These are phyloP conservation scores for Drosophila ambigua DNA, from an alignment of 1,140 invertebrate species.

Conservation along the genomic window DNA sequence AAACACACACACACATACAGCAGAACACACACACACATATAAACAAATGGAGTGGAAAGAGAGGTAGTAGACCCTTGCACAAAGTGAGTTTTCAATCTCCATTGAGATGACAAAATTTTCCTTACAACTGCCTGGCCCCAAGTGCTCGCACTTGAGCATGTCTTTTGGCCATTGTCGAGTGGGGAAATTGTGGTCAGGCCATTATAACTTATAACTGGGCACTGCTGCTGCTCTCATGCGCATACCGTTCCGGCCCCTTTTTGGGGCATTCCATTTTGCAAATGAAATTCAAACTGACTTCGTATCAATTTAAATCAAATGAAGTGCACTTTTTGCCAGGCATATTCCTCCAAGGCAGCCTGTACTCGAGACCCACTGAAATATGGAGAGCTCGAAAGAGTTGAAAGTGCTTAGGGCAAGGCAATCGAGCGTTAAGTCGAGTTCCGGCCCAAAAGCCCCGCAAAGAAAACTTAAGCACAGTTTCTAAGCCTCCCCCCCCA, in stretches of 20 bases:
- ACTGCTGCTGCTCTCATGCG: constrained; percentile 1
- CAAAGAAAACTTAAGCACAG: constrained; percentile 63
- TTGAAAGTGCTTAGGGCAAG: constrained; percentile 31
- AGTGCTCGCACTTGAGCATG: constrained; percentile 67
- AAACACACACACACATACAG: neutral
- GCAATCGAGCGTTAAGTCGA: constrained; percentile 69
- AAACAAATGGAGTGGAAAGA: no score
- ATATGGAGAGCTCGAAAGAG: constrained; percentile 49
- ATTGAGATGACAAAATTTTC: constrained; percentile 70
- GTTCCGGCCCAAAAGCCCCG: constrained; percentile 42
- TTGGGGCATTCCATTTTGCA: constrained; percentile 60
- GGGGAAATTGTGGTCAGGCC: constrained; percentile 77
- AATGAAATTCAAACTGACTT: constrained; percentile 76
- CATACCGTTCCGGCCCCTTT: neutral
- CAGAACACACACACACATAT: neutral
- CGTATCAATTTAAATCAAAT: constrained; percentile 81
- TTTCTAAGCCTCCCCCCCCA: constrained; percentile 20
- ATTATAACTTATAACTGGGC: constrained; percentile 72
- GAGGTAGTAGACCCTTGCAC: constrained; percentile 10
- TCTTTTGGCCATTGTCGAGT: constrained; percentile 73
- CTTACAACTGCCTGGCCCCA: constrained; percentile 51
- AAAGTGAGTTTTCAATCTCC: constrained; percentile 51
- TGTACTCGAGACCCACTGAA: constrained; percentile 39
- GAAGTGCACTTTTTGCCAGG: constrained; percentile 70
- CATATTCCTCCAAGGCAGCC: neutral